Evolutionary conservation across 2,888 invertebrate genomes (phyloP).

Genomic region (Caenorhabditis becei): DNA sequence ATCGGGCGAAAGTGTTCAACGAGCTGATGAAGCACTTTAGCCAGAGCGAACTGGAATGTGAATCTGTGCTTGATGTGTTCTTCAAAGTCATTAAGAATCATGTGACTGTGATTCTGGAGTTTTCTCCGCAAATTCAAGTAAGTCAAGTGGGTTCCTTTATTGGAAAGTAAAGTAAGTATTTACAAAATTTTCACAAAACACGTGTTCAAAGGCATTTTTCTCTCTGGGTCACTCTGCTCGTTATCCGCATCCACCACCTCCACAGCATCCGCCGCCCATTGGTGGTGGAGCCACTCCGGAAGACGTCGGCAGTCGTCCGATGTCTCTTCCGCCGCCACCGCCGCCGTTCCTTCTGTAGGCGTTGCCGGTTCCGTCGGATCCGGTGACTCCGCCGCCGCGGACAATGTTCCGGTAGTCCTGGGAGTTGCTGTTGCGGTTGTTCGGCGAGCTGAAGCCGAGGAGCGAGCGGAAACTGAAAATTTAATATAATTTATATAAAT

Average conservation of each 20-base stretch:
- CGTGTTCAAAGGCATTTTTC: background rate
- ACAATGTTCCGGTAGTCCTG: slow-evolving; percentile 59
- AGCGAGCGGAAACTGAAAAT: slow-evolving; percentile 65
- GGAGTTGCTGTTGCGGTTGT: slow-evolving; percentile 25
- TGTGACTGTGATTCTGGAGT: slow-evolving; percentile 29
- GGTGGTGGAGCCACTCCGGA: slow-evolving; percentile 66
- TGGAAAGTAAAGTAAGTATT: background rate
- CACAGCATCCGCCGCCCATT: slow-evolving; percentile 69
- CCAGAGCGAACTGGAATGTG: slow-evolving; percentile 49
- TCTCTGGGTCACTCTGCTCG: background rate
- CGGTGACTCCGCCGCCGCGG: slow-evolving; percentile 48
- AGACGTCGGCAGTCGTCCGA: slow-evolving; percentile 53
- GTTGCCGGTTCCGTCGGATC: slow-evolving; percentile 35
- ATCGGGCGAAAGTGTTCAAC: slow-evolving; percentile 37
- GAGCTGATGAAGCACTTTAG: slow-evolving; percentile 55
- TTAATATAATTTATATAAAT: background rate
- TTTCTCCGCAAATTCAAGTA: slow-evolving; percentile 46
- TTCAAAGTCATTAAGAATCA: slow-evolving; percentile 46
- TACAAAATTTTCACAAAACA: slow-evolving; percentile 1
- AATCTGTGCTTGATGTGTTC: slow-evolving; percentile 46
- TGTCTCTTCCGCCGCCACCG: slow-evolving; percentile 43
- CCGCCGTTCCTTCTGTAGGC: slow-evolving; percentile 54
- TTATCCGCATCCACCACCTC: slow-evolving; percentile 63
- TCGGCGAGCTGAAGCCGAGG: slow-evolving; percentile 47
- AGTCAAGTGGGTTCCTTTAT: slow-evolving; percentile 10